A percentile compares a stretch with the other conserved stretches of the same genome.
These are phyloP conservation scores for Lepidurus packardi DNA, from an alignment of 1,140 invertebrate genomes.

Conservation along the genomic window DNA sequence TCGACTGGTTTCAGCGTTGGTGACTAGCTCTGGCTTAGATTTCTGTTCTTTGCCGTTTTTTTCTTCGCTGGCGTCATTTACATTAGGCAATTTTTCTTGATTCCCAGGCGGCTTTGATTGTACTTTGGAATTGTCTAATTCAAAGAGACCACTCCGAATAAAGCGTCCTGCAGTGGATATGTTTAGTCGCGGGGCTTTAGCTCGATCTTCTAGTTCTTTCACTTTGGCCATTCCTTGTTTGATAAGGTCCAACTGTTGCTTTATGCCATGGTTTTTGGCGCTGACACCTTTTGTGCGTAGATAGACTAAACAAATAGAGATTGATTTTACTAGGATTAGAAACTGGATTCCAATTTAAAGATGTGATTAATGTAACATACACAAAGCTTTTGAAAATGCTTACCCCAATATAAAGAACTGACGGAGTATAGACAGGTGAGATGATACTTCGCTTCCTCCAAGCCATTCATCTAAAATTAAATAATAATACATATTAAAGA, in stretches of 20 bases:
- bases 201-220: background rate
- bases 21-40: too few species aligned
- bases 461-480: background rate
- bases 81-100: too few species aligned
- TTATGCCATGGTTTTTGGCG: background rate
- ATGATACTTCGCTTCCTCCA: background rate
- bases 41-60: too few species aligned
- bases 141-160: background rate
- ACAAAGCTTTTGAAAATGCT: background rate
- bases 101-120: too few species aligned
- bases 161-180: background rate
- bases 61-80: too few species aligned
- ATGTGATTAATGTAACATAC: background rate
- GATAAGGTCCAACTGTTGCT: background rate
- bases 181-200: background rate
- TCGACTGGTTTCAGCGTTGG: too few species aligned
- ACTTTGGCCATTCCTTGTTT: constrained; percentile 1
- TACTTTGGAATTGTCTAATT: background rate
- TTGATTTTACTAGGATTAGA: background rate
- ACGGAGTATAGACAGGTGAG: background rate
- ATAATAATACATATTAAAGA: background rate
- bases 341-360: background rate
- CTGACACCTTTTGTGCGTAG: background rate
- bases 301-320: background rate
- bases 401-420: constrained; percentile 3